Conservation (phyloP, 2,113 vertebrate genomes). For the Silurus asotus region DNA sequence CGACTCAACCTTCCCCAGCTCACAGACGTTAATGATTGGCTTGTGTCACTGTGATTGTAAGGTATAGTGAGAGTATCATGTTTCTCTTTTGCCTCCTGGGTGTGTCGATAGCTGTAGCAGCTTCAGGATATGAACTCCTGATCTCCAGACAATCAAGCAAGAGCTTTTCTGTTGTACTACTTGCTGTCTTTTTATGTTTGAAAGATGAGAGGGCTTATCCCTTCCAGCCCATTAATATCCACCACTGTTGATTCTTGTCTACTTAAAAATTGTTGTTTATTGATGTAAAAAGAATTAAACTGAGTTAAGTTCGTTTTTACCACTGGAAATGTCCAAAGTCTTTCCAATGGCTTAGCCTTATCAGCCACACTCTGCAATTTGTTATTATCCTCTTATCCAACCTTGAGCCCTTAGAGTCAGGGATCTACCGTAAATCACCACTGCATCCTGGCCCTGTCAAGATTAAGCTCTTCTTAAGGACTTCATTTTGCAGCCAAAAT, state of each 20-base stretch:
- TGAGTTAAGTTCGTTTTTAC: constrained; percentile 50
- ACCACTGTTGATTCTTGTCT: background rate
- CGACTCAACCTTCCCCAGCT: background rate
- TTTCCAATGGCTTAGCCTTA: constrained; percentile 45
- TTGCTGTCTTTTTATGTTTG: background rate
- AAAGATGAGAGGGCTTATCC: background rate
- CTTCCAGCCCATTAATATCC: background rate
- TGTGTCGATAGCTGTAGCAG: background rate
- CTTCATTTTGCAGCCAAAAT: constrained; percentile 66
- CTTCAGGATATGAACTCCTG: background rate
- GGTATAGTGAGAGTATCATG: background rate
- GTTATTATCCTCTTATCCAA: constrained; percentile 61
- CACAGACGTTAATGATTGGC: background rate
- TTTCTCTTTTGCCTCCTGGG: background rate
- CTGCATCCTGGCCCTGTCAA: constrained; percentile 63
- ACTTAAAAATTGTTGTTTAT: background rate
- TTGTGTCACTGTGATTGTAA: background rate
- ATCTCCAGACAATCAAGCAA: background rate
- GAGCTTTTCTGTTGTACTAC: background rate
- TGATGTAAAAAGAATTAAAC: constrained; percentile 55
- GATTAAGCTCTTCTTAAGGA: constrained; percentile 64
- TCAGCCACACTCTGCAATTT: constrained; percentile 59
- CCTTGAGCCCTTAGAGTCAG: background rate
- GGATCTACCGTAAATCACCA: constrained; percentile 35
- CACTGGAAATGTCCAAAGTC: constrained; percentile 24